Evolutionary conservation across 2,797 vertebrate genomes (phyloP).

Genomic region (Perodicticus potto): DNA sequence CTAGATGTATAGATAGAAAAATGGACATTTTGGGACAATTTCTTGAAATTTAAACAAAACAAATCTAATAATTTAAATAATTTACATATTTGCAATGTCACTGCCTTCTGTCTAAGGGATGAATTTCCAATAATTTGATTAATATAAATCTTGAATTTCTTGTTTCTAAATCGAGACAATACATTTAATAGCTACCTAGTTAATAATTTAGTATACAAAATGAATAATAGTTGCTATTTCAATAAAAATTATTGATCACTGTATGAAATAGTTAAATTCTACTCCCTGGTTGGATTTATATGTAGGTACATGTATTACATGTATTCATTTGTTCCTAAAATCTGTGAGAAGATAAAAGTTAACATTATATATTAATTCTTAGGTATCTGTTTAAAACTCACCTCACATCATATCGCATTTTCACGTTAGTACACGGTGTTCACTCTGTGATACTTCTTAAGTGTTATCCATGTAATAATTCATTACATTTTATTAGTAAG

Average conservation of each 20-base stretch:
- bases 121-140: neutral
- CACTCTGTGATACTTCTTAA: neutral
- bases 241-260: neutral
- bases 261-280: neutral
- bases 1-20: neutral
- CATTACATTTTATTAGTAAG: neutral
- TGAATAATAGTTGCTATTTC: neutral
- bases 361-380: neutral
- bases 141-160: neutral
- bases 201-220: neutral
- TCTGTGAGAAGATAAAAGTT: neutral
- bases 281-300: neutral
- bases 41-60: neutral
- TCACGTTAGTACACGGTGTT: neutral
- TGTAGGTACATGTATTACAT: neutral
- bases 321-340: neutral
- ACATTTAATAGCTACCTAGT: neutral
- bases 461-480: neutral
- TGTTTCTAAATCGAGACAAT: neutral
- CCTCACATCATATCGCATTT: neutral
- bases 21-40: neutral
- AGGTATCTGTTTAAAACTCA: neutral
- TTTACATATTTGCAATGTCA: neutral
- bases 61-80: neutral
- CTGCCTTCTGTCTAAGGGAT: neutral